Evolutionary conservation across 2,888 invertebrate species (phyloP), one percentile per base, ranked within the genome.

Genomic region (Caenorhabditis angaria): DNA sequence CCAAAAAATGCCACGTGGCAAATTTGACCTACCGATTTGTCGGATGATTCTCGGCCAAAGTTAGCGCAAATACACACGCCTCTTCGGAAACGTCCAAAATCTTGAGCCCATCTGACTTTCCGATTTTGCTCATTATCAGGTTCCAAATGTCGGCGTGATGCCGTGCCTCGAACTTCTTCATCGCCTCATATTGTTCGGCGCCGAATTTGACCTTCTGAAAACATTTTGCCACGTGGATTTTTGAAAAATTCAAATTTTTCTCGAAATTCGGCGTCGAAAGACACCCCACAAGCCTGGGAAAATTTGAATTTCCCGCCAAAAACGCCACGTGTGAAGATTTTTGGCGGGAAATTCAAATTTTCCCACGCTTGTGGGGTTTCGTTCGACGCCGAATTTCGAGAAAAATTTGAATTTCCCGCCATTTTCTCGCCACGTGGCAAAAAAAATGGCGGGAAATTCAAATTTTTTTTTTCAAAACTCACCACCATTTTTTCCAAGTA

Each of bases 141-240:
- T 80, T 77, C 82, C 82, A 82, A 20, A 82, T 74, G 54, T 82
- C 82, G 10, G 72, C 78, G 65, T 82, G 82, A 61, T 82, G 82
- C 22, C 71, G 74, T 14, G 61, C 66, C 48, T 82, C 82, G 41
- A 80, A 82, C 63, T 80, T 80, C 51, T 78, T 78, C 67, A 82
- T 60, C 12, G 73, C 76, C 35, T 82, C 82, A 57, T 77, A 82
- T 53, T 82, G 75, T 22, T 80, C 78, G 54, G 76, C 70, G 28
- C 72, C 80, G 47, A 80, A 80, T 20, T 76, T 77, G 0, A 82
- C 75, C 69, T 73, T 78, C 81, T 81, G 70, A 12, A 65, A n/a
- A n/a, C n/a, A n/a, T n/a, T n/a, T n/a, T n/a, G n/a, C n/a, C n/a
- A n/a, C n/a, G n/a, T 35, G 35, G 14, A 35, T 14, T 35, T 14